Percentiles rank a stretch among this genome's conserved stretches.
Conservation (phyloP, 2,888 invertebrate genomes). For the Pterostichus niger region DNA sequence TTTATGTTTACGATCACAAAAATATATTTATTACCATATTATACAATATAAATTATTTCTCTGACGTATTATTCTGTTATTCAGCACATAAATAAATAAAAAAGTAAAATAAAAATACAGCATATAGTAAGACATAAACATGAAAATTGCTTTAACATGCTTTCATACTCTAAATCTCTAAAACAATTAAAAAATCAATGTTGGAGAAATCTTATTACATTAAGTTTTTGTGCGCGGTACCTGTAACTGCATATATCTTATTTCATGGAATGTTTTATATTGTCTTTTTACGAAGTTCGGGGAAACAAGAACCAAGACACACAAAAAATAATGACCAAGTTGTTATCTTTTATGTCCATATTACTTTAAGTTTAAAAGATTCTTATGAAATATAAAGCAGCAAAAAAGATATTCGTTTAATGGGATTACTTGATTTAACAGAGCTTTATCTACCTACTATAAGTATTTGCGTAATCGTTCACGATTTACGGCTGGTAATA, state of each 20-base stretch:
- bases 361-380: constrained; percentile 30
- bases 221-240: constrained; percentile 8
- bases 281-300: constrained; percentile 18
- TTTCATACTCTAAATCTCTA: not conserved
- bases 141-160: constrained; percentile 35
- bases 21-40: not conserved
- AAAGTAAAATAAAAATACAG: not conserved
- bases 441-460: not conserved
- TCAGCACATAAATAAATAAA: constrained; percentile 5
- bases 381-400: constrained; percentile 13
- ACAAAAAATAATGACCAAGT: constrained; percentile 16
- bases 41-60: constrained; percentile 7
- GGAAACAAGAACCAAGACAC: not conserved
- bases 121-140: constrained; percentile 18
- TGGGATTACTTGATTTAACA: constrained; percentile 3
- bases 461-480: no score
- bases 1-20: not conserved
- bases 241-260: constrained; percentile 22
- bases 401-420: not conserved
- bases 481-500: no score
- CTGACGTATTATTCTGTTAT: constrained; percentile 30
- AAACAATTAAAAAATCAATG: constrained; percentile 48
- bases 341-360: constrained; percentile 12
- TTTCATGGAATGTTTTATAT: constrained; percentile 3
- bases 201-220: constrained; percentile 8